Evolutionary conservation across 2,113 vertebrate genomes (phyloP), one percentile per base, ranked within the genome.

Genomic region (Dasyprocta punctata): DNA sequence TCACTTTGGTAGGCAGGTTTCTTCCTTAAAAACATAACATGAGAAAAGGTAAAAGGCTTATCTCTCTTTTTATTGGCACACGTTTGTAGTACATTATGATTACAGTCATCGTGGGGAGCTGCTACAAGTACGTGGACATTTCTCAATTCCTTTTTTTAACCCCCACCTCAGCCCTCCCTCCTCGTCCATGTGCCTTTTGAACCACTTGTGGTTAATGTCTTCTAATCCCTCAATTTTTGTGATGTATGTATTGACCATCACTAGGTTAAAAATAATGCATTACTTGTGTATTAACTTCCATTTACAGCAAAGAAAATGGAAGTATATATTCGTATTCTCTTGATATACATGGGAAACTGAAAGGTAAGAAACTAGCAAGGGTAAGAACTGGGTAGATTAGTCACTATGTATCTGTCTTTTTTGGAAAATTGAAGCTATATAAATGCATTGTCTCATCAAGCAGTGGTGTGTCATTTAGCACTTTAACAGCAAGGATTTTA

Each of bases 181-280:
- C 12, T 33, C 36, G 0, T 38, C 65, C 19, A 4, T 38, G 8
- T 3, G 20, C 8, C 9, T 38, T 20, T 44, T 47, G 41, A 47
- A 16, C 44, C 44, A 47, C 26, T 77, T 28, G 26, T 77, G 41
- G 44, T 77, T 77, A 16, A 1, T 33, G 33, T 82, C 22, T 89
- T 69, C 61, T 69, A 65, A 56, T 36, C 65, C 19, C 3, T 61
- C 28, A 36, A 19, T 73, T 87, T 95, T 85, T 95, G 41, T 44
- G 5, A 16, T 87, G 6, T 56, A 73, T 85, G 10, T 61, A 30
- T 87, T 75, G 61, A 49, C 77, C 49, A 49, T 88, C 71, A 52
- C 69, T 90, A 22, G 47, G 44, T 69, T 96, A 69, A 93, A 92
- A 90, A 85, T n/a, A 38, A 26, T 83, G 22, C 61, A n/a, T 19